Evolutionary conservation across 2,888 invertebrate genomes (phyloP).

Genomic region (Seira ritae): DNA sequence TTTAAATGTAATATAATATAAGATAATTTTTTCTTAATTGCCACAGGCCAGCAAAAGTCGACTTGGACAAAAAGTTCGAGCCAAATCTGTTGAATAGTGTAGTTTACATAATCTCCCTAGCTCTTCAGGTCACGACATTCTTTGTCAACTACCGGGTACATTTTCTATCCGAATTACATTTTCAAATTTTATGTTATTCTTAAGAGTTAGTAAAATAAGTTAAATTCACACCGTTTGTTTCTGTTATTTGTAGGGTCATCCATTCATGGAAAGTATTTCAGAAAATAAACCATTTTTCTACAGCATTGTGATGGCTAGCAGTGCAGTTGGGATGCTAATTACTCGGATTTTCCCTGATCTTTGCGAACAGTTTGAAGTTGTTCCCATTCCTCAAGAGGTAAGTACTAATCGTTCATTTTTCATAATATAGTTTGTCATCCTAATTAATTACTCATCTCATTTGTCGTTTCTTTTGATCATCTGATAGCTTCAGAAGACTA

Average conservation of each 20-base stretch:
- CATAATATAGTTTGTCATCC: slow-evolving; percentile 15
- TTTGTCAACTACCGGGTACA: slow-evolving; percentile 98
- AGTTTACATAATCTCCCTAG: slow-evolving; percentile 98
- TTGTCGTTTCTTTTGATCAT: slow-evolving; percentile 74
- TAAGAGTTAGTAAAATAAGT: no score
- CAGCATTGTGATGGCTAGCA: slow-evolving; percentile 89
- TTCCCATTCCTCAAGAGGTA: slow-evolving; percentile 91
- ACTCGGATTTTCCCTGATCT: slow-evolving; percentile 90
- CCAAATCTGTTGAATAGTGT: slow-evolving; percentile 98
- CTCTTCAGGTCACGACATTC: slow-evolving; percentile 98
- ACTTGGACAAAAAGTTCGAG: slow-evolving; percentile 90
- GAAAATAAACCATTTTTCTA: slow-evolving; percentile 95
- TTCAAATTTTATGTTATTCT: no score
- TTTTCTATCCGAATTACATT: no score
- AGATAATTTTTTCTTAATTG: neutral
- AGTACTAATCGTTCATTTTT: neutral
- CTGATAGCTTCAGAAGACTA: slow-evolving; percentile 90
- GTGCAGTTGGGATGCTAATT: slow-evolving; percentile 88
- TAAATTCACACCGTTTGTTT: no score
- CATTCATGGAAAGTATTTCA: slow-evolving; percentile 97
- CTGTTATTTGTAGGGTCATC: slow-evolving; percentile 86
- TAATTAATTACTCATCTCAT: slow-evolving; percentile 53
- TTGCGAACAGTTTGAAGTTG: slow-evolving; percentile 94
- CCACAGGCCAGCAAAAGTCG: slow-evolving; percentile 78
- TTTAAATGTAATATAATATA: no score